Evolutionary conservation across 2,888 invertebrate species (phyloP).

Genomic region (Drosophila kuntzei): DNA sequence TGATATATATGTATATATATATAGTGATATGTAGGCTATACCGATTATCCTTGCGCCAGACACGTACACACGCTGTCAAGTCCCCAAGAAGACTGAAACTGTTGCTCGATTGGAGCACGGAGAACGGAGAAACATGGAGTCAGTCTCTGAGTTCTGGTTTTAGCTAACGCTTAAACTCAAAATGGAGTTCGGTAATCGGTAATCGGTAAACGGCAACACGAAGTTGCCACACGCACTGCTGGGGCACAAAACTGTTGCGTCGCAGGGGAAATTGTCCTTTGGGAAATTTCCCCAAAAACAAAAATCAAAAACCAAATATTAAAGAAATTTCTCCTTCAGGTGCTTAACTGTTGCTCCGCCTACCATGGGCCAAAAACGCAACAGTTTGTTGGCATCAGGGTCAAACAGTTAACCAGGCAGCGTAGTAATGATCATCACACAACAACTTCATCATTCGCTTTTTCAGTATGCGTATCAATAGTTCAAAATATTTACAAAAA

Average conservation of each 20-base stretch:
- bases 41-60: conserved; percentile 29
- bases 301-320: not conserved
- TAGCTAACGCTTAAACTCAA: conserved; percentile 47
- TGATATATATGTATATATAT: conserved; percentile 12
- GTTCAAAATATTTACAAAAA: conserved; percentile 71
- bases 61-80: conserved; percentile 74
- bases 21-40: conserved; percentile 4
- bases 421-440: conserved; percentile 7
- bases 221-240: conserved; percentile 31
- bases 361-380: conserved; percentile 57
- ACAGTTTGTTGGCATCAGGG: conserved; percentile 78
- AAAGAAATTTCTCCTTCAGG: conserved; percentile 42
- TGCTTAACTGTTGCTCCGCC: conserved; percentile 42
- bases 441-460: conserved; percentile 8
- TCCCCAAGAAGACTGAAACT: conserved; percentile 72
- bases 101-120: conserved; percentile 25
- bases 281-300: conserved; percentile 39
- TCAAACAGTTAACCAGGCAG: conserved; percentile 35
- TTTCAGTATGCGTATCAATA: conserved; percentile 65
- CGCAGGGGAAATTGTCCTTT: conserved; percentile 37
- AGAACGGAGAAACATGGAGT: not conserved
- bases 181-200: conserved; percentile 55
- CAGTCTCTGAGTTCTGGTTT: conserved; percentile 16
- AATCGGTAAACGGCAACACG: conserved; percentile 45
- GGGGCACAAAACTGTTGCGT: conserved; percentile 53